phyloP scores from a whole-genome alignment of 2,888 invertebrate species.

The Terebella lapidaria region DNA sequence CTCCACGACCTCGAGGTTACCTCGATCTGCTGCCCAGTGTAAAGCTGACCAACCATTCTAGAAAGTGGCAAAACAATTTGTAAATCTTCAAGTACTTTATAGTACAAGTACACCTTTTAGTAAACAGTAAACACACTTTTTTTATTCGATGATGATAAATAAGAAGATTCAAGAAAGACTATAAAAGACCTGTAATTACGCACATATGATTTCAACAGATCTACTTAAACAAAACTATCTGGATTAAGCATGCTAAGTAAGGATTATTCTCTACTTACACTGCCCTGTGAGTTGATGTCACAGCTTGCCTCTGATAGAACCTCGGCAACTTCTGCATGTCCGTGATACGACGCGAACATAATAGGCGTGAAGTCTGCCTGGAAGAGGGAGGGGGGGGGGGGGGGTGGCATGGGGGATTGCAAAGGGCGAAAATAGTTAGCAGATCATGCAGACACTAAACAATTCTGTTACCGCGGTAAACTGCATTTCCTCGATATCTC shows the following conservation, averaged over 20 bases:
- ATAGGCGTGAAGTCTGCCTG: conserved; percentile 52
- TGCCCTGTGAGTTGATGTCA: conserved; percentile 43
- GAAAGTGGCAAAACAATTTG: background rate
- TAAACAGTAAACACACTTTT: no score
- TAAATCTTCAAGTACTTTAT: background rate
- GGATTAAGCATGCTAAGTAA: no score
- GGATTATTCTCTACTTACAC: conserved; percentile 41
- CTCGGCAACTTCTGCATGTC: conserved; percentile 45
- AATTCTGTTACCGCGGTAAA: background rate
- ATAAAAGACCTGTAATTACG: no score
- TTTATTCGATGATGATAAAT: no score
- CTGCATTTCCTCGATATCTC: background rate
- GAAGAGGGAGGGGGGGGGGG: background rate
- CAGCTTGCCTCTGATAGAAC: conserved; percentile 43
- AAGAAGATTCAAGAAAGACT: no score
- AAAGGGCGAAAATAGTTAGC: no score
- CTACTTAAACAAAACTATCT: no score
- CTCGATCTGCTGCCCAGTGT: conserved; percentile 52
- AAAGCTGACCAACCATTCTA: conserved; percentile 52
- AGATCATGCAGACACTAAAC: background rate
- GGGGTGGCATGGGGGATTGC: no score
- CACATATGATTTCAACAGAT: no score
- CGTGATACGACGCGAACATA: conserved; percentile 52
- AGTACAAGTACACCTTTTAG: background rate
- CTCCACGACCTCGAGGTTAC: conserved; percentile 43